phyloP scores from a whole-genome alignment of 2,888 invertebrate genomes.

The Megalurothrips usitatus region DNA sequence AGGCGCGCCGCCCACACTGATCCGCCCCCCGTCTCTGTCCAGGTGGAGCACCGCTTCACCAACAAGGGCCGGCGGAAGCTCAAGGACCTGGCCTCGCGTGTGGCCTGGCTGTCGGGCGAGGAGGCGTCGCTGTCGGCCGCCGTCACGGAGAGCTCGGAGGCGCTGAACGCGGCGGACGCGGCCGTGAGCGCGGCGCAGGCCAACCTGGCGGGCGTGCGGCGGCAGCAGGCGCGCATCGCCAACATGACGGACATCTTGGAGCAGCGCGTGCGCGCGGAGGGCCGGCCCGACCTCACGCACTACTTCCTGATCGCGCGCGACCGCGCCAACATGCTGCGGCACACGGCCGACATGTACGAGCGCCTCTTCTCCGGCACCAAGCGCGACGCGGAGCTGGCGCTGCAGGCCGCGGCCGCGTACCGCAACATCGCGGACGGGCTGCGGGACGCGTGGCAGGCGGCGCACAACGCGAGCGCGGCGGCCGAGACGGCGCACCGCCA shows the following conservation, averaged over 20 bases:
- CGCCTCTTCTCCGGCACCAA: conserved; percentile 58
- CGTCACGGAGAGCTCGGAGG: not conserved
- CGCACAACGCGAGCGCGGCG: conserved; percentile 55
- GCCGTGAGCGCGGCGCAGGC: conserved; percentile 10
- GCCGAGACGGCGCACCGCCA: conserved; percentile 48
- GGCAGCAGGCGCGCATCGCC: not conserved
- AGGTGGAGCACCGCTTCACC: not conserved
- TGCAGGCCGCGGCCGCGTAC: conserved; percentile 62
- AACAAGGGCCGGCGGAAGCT: conserved; percentile 4
- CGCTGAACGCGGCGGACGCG: conserved; percentile 7
- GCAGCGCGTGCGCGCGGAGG: conserved; percentile 11
- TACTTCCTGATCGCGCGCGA: conserved; percentile 7
- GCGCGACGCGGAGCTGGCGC: conserved; percentile 56
- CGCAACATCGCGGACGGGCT: conserved; percentile 71
- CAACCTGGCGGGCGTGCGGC: not conserved
- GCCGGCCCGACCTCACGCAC: conserved; percentile 1
- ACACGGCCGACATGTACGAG: conserved; percentile 23
- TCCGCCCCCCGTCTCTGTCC: not conserved
- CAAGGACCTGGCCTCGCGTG: conserved; percentile 1
- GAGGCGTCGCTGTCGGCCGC: not conserved
- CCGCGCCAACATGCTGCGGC: conserved; percentile 5
- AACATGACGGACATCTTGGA: not conserved
- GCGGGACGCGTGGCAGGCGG: conserved; percentile 58
- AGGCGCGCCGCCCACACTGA: not conserved
- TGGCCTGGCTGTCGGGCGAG: not conserved